Base-by-base conservation (phyloP, 30 jellyfish, hydroid and myxozoan species). In the Chironex yamaguchii region DNA sequence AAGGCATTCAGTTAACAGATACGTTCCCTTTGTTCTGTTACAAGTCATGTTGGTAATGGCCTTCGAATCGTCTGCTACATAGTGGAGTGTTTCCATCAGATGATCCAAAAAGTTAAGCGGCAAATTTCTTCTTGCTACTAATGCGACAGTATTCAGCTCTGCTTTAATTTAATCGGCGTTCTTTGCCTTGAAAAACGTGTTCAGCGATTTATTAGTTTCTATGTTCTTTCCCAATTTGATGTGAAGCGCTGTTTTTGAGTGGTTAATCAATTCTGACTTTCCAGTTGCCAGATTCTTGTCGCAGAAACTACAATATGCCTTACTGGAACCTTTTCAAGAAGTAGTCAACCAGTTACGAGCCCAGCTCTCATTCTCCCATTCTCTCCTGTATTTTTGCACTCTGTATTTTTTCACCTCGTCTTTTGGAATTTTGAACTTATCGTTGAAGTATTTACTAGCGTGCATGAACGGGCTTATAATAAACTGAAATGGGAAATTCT, bases 1-100 rank as follows among this genome's bases (percentile, higher is more conserved):
- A 58, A 58, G 72, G 26, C 72, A 58, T 4, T 58, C 72, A 4
- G 72, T 58, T 22, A 58, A 58, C 72, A 58, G 72, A 24, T 58
- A 58, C 26, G 72, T 58, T 4, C 72, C 72, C 22, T 58, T 58
- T 4, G 72, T 58, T 22, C 72, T 58, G 26, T 24, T 58, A 26
- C 72, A 58, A 12, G 23, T 58, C 72, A 58, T 58, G 11, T 58
- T 9, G 11, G 12, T 58, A 4, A 58, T 22, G 4, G 72, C 26
- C 26, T 58, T 58, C 26, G 72, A 58, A 24, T 58, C 72, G 30
- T 58, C 30, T 4, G 72, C 72, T 58, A 58, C 22, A 12, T 4
- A 58, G 30, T 58, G 72, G 12, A 58, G 30, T 6, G 72, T 58
- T 58, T 58, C 11, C 30, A 24, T 12, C 30, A 58, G 22, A 58